phyloP scores from a whole-genome alignment of 2,113 vertebrate genomes.

The Brachionichthys hirsutus region DNA sequence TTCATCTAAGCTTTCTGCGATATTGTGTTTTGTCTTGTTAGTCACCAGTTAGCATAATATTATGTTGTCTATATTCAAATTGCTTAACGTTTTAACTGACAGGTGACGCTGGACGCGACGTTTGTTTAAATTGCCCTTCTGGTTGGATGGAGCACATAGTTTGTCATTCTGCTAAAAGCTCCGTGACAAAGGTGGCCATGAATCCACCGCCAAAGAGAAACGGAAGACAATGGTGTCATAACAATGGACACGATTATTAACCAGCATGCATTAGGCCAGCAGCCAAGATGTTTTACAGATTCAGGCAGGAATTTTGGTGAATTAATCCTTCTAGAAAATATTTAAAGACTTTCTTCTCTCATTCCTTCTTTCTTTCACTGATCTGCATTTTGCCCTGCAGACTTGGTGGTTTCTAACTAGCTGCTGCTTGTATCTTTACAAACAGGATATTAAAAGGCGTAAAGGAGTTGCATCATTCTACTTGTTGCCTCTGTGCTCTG shows the following conservation, averaged over 20 bases:
- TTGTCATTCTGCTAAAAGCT: slow-evolving; percentile 58
- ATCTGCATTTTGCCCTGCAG: too few relatives aligned
- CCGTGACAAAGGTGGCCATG: slow-evolving; percentile 43
- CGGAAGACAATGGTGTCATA: slow-evolving; percentile 59
- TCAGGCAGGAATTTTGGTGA: background rate
- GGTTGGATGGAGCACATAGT: slow-evolving; percentile 15
- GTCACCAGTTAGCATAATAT: background rate
- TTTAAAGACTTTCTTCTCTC: background rate
- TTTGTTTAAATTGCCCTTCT: slow-evolving; percentile 23
- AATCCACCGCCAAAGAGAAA: slow-evolving; percentile 46
- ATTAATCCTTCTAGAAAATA: background rate
- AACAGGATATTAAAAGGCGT: too few relatives aligned
- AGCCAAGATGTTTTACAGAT: slow-evolving; percentile 19
- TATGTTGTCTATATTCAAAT: background rate
- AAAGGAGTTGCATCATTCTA: too few relatives aligned
- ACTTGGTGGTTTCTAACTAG: too few relatives aligned
- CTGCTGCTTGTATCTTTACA: too few relatives aligned
- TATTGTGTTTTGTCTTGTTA: background rate
- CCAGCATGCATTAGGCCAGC: slow-evolving; percentile 28
- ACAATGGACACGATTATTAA: slow-evolving; percentile 52
- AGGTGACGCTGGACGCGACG: background rate
- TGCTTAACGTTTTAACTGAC: slow-evolving; percentile 2
- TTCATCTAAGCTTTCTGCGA: background rate
- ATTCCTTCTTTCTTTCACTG: too few relatives aligned
- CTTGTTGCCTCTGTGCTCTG: too few relatives aligned